These are phyloP conservation scores for Passer montanus DNA, from an alignment of 2,113 vertebrate species.

Conservation along the genomic window DNA sequence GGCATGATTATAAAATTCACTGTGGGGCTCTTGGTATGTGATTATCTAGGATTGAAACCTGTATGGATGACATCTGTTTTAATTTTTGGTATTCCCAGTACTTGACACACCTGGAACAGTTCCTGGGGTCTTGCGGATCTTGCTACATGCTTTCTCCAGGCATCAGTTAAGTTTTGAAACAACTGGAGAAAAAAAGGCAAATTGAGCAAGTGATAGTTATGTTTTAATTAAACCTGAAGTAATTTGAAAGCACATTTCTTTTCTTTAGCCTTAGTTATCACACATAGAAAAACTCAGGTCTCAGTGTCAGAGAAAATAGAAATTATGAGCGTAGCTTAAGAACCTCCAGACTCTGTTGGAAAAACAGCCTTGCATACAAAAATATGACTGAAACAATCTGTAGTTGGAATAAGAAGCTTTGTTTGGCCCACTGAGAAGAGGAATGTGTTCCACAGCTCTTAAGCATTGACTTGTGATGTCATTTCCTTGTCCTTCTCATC, in stretches of 20 bases:
- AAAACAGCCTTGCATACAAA: neutral
- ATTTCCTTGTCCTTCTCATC: neutral
- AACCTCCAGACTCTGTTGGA: neutral
- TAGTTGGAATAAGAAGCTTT: neutral
- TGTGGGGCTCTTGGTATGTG: neutral
- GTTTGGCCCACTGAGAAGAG: neutral
- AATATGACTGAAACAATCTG: neutral
- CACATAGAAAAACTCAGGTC: neutral
- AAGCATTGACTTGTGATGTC: neutral
- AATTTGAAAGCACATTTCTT: neutral
- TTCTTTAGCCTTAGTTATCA: neutral
- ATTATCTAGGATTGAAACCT: neutral
- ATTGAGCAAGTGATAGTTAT: neutral
- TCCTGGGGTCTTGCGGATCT: neutral
- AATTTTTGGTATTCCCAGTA: neutral
- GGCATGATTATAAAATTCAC: neutral
- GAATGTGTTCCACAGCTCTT: neutral
- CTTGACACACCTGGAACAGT: neutral
- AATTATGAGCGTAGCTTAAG: neutral
- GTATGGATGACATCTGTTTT: rapidly evolving
- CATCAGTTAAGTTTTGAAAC: neutral
- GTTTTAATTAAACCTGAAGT: neutral
- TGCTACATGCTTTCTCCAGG: neutral
- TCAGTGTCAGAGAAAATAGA: neutral
- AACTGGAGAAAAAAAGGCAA: neutral